These are phyloP conservation scores for Sandelia bainsii DNA, from an alignment of 2,797 vertebrate genomes.

Conservation along the genomic window DNA sequence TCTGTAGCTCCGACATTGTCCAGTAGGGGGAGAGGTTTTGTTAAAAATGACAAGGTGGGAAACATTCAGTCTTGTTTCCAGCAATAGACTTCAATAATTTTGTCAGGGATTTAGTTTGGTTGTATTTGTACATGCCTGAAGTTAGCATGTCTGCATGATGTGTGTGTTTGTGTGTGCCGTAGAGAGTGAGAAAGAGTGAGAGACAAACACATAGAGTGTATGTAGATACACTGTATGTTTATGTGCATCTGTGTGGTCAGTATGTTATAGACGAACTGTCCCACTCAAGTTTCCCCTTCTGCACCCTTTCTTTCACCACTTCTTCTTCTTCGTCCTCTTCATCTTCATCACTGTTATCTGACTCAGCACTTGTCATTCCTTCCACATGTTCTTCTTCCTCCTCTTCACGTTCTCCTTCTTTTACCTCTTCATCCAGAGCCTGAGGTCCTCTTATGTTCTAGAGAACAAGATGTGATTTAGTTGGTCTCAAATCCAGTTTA, in stretches of 20 bases:
- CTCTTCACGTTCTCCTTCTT: constrained; percentile 80
- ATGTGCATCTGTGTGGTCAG: constrained; percentile 70
- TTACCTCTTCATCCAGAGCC: constrained; percentile 60
- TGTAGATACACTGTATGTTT: constrained; percentile 22
- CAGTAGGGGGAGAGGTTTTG: constrained; percentile 78
- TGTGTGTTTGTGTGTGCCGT: constrained; percentile 20
- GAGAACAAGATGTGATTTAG: constrained; percentile 26
- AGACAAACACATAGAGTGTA: constrained; percentile 1
- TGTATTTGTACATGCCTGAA: constrained; percentile 34
- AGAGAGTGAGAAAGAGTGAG: constrained; percentile 3
- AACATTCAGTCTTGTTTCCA: constrained; percentile 61
- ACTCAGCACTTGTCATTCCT: constrained; percentile 89
- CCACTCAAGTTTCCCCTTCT: constrained; percentile 91
- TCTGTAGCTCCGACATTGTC: constrained; percentile 61
- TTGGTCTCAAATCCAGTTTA: not conserved
- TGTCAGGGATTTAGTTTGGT: constrained; percentile 26
- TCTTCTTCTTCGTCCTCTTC: constrained; percentile 65
- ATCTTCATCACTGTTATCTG: constrained; percentile 92
- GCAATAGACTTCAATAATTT: constrained; percentile 78
- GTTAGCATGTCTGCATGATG: constrained; percentile 17
- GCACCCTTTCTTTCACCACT: constrained; percentile 72
- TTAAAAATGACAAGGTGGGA: constrained; percentile 52
- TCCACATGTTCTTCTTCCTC: constrained; percentile 88
- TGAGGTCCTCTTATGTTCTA: constrained; percentile 89
- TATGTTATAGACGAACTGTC: constrained; percentile 89